phyloP scores from a whole-genome alignment of 2,113 vertebrate genomes.

The Vulpes lagopus region DNA sequence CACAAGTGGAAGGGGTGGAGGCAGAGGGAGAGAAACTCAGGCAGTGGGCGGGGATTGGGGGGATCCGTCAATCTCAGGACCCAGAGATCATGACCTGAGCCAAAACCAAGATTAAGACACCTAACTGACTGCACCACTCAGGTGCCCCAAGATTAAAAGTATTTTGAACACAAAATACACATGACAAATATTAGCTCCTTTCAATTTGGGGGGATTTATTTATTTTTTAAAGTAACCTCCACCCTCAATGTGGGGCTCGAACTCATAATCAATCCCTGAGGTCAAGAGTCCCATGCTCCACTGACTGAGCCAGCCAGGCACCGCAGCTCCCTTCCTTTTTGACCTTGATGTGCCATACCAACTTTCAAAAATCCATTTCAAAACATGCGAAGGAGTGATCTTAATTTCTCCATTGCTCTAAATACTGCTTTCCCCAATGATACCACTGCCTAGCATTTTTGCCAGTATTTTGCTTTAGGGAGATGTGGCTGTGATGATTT shows the following conservation, averaged over 20 bases:
- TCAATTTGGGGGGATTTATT: neutral
- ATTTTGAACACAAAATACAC: conserved; percentile 5
- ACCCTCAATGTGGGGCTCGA: neutral
- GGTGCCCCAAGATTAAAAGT: neutral
- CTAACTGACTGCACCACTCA: neutral
- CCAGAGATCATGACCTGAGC: neutral
- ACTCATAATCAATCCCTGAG: neutral
- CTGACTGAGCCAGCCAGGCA: neutral
- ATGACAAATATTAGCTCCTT: conserved; percentile 7
- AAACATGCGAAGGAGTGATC: neutral
- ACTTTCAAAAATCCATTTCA: neutral
- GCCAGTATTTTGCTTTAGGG: neutral
- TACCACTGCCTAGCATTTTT: neutral
- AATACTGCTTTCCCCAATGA: conserved; percentile 29
- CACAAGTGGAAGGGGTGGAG: neutral
- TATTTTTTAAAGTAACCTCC: neutral
- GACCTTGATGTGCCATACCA: neutral
- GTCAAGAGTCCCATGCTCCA: neutral
- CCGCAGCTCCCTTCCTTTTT: neutral
- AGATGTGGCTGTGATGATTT: neutral
- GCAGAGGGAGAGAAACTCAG: neutral
- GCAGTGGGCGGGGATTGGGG: no score
- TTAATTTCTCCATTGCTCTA: conserved; percentile 39
- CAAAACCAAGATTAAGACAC: neutral
- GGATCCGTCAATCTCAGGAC: neutral